Evolutionary conservation across 2,113 vertebrate genomes (phyloP).

Genomic region (Oreochromis aureus): DNA sequence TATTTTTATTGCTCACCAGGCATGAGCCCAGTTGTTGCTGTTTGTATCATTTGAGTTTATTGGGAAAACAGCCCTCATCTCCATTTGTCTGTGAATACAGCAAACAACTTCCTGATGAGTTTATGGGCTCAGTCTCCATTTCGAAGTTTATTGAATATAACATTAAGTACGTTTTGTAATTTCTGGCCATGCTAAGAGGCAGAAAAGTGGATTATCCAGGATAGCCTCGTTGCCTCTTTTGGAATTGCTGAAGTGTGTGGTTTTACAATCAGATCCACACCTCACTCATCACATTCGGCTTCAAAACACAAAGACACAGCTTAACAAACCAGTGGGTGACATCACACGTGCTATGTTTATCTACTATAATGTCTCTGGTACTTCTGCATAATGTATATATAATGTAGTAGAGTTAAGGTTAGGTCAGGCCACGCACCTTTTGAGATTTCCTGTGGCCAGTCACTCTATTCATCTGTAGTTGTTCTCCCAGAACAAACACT

Average conservation of each 20-base stretch:
- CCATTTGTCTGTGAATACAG: background rate
- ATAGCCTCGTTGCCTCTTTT: background rate
- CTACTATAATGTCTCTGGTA: background rate
- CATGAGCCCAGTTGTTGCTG: background rate
- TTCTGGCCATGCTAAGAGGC: background rate
- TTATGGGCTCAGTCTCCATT: background rate
- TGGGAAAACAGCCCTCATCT: rapidly evolving
- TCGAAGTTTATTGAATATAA: background rate
- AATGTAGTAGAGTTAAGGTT: background rate
- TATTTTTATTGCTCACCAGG: background rate
- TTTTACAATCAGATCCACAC: background rate
- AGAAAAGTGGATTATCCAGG: background rate
- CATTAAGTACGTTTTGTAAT: background rate
- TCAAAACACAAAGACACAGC: background rate
- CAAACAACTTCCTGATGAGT: background rate
- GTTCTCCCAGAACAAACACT: background rate
- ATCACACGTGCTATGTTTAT: background rate
- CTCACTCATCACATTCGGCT: background rate
- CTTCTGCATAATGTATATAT: background rate
- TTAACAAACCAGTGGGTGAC: background rate
- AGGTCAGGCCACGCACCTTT: background rate
- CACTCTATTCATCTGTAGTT: background rate
- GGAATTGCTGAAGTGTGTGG: background rate
- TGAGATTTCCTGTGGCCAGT: background rate
- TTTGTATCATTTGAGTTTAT: background rate